These are phyloP conservation scores for Stichodactyla mertensii DNA, from an alignment of 64 coral and sea anemone species.

Conservation along the genomic window DNA sequence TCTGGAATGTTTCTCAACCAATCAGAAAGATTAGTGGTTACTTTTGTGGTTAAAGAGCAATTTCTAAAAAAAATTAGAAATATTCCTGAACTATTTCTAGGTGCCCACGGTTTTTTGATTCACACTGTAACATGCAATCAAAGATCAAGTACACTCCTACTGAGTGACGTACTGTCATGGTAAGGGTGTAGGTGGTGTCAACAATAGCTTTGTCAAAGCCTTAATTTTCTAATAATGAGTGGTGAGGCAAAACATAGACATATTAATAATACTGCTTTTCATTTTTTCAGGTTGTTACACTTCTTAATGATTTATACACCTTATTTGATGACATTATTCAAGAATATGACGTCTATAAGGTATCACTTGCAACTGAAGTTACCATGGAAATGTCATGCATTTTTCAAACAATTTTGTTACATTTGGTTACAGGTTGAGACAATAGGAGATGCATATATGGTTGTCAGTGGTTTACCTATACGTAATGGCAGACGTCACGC, in stretches of 20 bases:
- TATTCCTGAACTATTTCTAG: too few relatives aligned
- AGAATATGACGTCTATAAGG: slow-evolving; percentile 86
- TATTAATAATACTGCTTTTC: not conserved
- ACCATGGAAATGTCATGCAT: not conserved
- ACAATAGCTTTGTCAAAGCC: too few relatives aligned
- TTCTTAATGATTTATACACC: slow-evolving; percentile 82
- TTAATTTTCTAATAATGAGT: too few relatives aligned
- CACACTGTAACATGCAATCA: not conserved
- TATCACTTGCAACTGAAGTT: not conserved
- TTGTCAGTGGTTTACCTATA: slow-evolving; percentile 76
- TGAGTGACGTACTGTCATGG: too few relatives aligned
- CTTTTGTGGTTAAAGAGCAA: too few relatives aligned
- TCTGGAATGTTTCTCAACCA: too few relatives aligned
- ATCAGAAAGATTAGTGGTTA: too few relatives aligned
- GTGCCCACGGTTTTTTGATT: too few relatives aligned
- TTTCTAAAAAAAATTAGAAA: too few relatives aligned
- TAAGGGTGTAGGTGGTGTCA: too few relatives aligned
- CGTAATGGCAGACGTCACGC: slow-evolving; percentile 67
- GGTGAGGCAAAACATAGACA: not conserved
- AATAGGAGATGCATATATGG: slow-evolving; percentile 99
- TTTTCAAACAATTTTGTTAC: not conserved
- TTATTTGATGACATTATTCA: slow-evolving; percentile 77
- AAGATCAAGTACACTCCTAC: too few relatives aligned
- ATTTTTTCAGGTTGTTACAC: slow-evolving; percentile 66
- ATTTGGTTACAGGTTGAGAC: slow-evolving; percentile 74